phyloP scores from a whole-genome alignment of 2,888 invertebrate species.

The Lasioglossum lativentre region DNA sequence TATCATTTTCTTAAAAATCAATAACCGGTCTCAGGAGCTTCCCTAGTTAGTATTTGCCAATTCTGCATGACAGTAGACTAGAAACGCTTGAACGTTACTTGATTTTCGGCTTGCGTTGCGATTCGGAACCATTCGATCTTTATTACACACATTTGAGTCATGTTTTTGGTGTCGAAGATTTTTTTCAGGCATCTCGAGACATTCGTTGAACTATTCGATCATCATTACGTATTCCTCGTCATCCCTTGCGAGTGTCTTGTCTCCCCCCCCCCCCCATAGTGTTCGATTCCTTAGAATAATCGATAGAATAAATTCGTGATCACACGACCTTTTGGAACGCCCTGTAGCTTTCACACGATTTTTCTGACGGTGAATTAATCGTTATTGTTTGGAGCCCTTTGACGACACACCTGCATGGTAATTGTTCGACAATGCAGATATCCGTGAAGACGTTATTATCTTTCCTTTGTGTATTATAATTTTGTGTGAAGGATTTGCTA shows the following conservation, averaged over 20 bases:
- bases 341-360: not conserved
- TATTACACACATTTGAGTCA: not conserved
- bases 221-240: not conserved
- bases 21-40: not conserved
- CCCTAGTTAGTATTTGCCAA: not conserved
- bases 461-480: not conserved
- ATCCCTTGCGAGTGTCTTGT: not conserved
- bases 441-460: not conserved
- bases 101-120: slow-evolving; percentile 55
- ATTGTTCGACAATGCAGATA: not conserved
- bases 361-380: not conserved
- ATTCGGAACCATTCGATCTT: not conserved
- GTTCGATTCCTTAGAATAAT: not conserved
- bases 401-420: slow-evolving; percentile 16
- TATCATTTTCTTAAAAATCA: not conserved
- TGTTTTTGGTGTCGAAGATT: not conserved
- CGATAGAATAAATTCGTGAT: not conserved
- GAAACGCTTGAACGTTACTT: slow-evolving; percentile 55
- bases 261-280: not conserved
- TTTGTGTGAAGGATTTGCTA: not conserved
- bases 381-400: not conserved
- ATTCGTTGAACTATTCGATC: not conserved
- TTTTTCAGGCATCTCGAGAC: not conserved
- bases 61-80: slow-evolving; percentile 37
- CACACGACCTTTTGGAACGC: not conserved